A percentile compares a stretch with the other conserved stretches of the same genome.
Evolutionary conservation across 1,140 invertebrate genomes (phyloP).

Genomic region (Pantala flavescens): DNA sequence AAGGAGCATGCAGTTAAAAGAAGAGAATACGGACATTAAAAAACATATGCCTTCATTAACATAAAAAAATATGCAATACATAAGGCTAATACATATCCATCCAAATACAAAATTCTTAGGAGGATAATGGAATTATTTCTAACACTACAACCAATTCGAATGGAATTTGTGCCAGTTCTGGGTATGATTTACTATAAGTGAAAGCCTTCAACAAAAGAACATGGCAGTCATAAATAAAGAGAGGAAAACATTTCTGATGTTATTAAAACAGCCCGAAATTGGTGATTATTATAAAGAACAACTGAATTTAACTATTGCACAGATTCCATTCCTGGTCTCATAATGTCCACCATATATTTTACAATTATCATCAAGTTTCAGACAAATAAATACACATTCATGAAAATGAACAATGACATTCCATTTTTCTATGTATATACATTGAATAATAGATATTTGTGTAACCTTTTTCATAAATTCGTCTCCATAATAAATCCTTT

Average conservation of each 20-base stretch:
- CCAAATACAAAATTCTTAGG: not conserved
- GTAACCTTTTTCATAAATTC: not conserved
- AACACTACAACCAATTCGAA: not conserved
- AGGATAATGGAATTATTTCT: not conserved
- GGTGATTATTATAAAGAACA: not conserved
- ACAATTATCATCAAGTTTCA: not conserved
- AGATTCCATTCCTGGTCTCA: not conserved
- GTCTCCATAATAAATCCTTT: not conserved
- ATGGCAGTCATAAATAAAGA: not conserved
- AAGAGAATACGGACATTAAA: not conserved
- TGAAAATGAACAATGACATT: not conserved
- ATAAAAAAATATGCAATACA: conserved; percentile 10
- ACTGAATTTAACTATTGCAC: not conserved
- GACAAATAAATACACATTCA: conserved; percentile 3
- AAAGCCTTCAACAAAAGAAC: not conserved
- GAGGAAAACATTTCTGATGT: not conserved
- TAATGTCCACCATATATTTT: conserved; percentile 3
- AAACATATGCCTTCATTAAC: conserved; percentile 2
- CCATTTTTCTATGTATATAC: not conserved
- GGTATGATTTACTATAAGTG: not conserved
- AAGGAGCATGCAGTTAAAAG: not conserved
- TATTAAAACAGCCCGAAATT: not conserved
- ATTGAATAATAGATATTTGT: not conserved
- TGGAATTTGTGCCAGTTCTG: not conserved
- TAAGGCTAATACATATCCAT: not conserved